Conservation (phyloP, 2,888 invertebrate genomes). For the Podotricha telesiphe region DNA sequence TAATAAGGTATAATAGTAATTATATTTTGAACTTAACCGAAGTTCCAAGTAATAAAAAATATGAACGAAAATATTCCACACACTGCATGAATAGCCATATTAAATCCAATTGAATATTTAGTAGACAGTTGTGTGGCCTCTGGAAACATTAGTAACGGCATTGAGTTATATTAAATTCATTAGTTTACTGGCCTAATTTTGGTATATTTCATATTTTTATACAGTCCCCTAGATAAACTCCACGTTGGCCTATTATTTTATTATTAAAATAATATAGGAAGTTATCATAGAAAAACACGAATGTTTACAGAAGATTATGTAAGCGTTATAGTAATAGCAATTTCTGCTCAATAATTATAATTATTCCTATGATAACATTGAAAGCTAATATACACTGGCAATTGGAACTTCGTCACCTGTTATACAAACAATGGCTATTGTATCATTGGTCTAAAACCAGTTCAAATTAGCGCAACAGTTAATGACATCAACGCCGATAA, state of each 20-base stretch:
- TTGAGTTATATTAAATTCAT: constrained; percentile 64
- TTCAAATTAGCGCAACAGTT: constrained; percentile 41
- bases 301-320: neutral
- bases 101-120: constrained; percentile 71
- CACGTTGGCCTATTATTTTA: neutral
- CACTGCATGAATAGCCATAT: constrained; percentile 16
- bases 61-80: constrained; percentile 19
- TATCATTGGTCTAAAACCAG: constrained; percentile 40
- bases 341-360: constrained; percentile 12
- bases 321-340: constrained; percentile 12
- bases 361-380: constrained; percentile 13
- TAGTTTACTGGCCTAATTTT: constrained; percentile 51
- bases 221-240: neutral
- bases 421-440: constrained; percentile 41
- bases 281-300: neutral
- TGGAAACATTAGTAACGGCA: constrained; percentile 67
- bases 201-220: constrained; percentile 6
- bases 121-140: constrained; percentile 73
- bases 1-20: neutral
- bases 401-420: constrained; percentile 45
- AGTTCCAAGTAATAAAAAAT: neutral
- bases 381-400: constrained; percentile 27
- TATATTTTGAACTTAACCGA: neutral
- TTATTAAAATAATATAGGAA: too few relatives aligned
- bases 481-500: constrained; percentile 40